Base-by-base conservation (phyloP, 2,888 invertebrate species). In the Pegoplata infirma region DNA sequence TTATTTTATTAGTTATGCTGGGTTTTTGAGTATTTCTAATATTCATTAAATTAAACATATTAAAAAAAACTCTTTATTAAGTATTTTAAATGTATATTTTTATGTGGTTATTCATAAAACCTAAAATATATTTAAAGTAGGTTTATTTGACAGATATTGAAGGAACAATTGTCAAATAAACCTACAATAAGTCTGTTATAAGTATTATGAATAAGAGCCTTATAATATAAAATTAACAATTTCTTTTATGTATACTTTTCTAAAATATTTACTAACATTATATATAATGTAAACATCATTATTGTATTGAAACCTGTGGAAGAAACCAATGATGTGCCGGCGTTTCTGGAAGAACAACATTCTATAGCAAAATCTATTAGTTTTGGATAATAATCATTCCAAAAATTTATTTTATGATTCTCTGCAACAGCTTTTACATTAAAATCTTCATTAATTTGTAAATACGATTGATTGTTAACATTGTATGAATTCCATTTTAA, bases 331-430 rank as follows among this genome's bases (percentile, higher is more conserved):
- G 71, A 51, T 16, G 23, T 5, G 21, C 69, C 71, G 21, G 25
- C n/a, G 36, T 79, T 67, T 68, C 74, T 55, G 81, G 85, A 28
- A 78, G 76, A 76, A 84, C 96, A 96, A 85, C 96, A 96, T 84
- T 93, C 93, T 3, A 92, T 93, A 0, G 95, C 93, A 79, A 94
- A 92, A 84, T 93, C 92, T 10, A 94, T 89, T 46, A 96, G 92
- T 88, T 92, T 93, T 0, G 96, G 96, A 86, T 94, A 96, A 87
- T 95, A 95, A 78, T 94, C 93, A 83, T 95, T 95, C 96, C 96
- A 96, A 89, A 96, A 96, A 80, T 94, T 93, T 80, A 95, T 92
- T 19, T 94, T 93, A 84, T 94, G 94, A 84, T 95, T 94, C 88
- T 95, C 94, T 28, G 95, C 91, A 0, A 92, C 88, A 82, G 93